A percentile compares a stretch with the other conserved stretches of the same genome.
Conservation (phyloP, 2,888 invertebrate genomes). For the Boloria selene region DNA sequence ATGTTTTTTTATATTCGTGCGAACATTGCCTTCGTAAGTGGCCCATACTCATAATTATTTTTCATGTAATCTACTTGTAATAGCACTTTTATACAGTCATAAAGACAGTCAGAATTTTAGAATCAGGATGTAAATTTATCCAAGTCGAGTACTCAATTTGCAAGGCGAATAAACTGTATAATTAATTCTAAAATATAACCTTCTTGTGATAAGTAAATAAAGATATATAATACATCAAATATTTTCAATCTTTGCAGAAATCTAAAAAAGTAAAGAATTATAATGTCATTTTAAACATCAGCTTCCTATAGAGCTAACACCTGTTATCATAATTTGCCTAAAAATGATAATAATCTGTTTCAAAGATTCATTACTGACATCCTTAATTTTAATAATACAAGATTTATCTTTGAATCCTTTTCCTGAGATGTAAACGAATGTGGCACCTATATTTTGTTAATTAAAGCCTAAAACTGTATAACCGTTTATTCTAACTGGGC, state of each 20-base stretch:
- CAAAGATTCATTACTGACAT: slow-evolving; percentile 23
- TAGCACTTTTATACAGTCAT: slow-evolving; percentile 29
- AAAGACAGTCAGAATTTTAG: not conserved
- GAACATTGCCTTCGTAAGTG: slow-evolving; percentile 45
- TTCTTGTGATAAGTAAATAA: too few relatives aligned
- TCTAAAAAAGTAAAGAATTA: too few relatives aligned
- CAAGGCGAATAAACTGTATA: too few relatives aligned
- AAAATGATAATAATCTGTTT: slow-evolving; percentile 61
- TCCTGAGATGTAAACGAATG: slow-evolving; percentile 3
- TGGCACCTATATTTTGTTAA: slow-evolving; percentile 6
- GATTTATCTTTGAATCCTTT: slow-evolving; percentile 40
- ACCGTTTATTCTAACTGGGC: slow-evolving; percentile 58
- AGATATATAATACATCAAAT: too few relatives aligned
- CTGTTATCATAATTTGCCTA: slow-evolving; percentile 62
- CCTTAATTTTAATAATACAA: slow-evolving; percentile 15
- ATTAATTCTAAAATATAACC: too few relatives aligned
- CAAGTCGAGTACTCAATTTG: too few relatives aligned
- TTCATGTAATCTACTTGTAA: slow-evolving; percentile 31
- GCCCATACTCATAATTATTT: slow-evolving; percentile 38
- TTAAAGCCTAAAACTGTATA: slow-evolving; percentile 15
- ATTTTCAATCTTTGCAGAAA: too few relatives aligned
- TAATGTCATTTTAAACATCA: not conserved
- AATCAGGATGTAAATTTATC: too few relatives aligned
- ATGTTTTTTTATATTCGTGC: slow-evolving; percentile 48
- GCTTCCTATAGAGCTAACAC: slow-evolving; percentile 42